These are phyloP conservation scores for Rhogogaster chlorosoma DNA, from an alignment of 2,888 invertebrate species.

Conservation along the genomic window DNA sequence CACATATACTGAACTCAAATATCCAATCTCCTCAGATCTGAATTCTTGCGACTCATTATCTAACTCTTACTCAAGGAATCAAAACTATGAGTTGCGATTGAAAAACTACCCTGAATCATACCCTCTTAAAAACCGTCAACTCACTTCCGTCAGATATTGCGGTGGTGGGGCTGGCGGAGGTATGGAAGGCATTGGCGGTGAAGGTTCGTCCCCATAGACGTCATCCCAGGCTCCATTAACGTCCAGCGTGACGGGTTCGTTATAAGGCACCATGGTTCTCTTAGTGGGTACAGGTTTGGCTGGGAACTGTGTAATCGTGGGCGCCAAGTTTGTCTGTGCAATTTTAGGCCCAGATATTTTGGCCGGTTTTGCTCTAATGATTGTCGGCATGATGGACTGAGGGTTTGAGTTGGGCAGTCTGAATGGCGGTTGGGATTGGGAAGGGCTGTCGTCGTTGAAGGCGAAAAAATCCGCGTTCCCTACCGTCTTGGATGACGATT, in stretches of 20 bases:
- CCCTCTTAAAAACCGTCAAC: background rate
- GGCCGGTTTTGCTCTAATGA: constrained; percentile 85
- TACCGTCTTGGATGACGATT: constrained; percentile 54
- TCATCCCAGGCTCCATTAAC: constrained; percentile 51
- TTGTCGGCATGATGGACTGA: constrained; percentile 83
- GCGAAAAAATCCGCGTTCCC: constrained; percentile 70
- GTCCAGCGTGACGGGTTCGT: constrained; percentile 56
- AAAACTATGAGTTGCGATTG: too few relatives aligned
- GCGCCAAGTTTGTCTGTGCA: constrained; percentile 72
- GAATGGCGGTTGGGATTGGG: constrained; percentile 56
- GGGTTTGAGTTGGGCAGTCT: constrained; percentile 53
- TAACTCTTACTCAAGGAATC: too few relatives aligned
- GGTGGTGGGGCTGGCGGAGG: constrained; percentile 89
- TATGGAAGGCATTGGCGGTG: constrained; percentile 89
- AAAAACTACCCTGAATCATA: background rate
- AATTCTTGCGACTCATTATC: too few relatives aligned
- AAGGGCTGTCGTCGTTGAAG: constrained; percentile 62
- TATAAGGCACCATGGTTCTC: constrained; percentile 52
- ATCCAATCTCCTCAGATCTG: too few relatives aligned
- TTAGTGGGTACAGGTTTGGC: constrained; percentile 42
- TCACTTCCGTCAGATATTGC: constrained; percentile 71
- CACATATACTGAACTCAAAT: too few relatives aligned
- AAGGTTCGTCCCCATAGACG: constrained; percentile 76
- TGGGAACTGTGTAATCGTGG: constrained; percentile 32
- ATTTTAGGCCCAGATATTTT: constrained; percentile 80